A percentile compares a stretch with the other conserved stretches of the same genome.
Conservation (phyloP, 2,797 vertebrate genomes). For the Falco naumanni region DNA sequence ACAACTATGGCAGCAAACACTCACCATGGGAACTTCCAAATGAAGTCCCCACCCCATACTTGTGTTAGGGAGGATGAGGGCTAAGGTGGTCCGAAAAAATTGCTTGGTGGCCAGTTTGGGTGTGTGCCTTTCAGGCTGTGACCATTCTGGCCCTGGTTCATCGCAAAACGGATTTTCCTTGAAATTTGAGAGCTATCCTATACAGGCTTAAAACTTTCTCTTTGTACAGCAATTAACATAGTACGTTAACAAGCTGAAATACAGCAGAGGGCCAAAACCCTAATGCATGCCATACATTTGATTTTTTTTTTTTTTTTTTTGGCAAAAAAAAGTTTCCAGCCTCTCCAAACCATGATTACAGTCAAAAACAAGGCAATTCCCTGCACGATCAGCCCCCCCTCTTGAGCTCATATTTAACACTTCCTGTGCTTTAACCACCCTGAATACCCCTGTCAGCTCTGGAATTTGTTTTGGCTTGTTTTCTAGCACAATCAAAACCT, state of each 20-base stretch:
- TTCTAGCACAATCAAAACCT: constrained; percentile 47
- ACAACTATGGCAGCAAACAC: not conserved
- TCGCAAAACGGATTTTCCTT: not conserved
- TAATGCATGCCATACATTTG: not conserved
- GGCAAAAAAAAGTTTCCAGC: constrained; percentile 27
- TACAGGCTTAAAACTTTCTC: not conserved
- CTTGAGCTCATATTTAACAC: constrained; percentile 33
- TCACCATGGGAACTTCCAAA: not conserved
- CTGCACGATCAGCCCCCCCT: not conserved
- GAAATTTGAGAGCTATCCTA: not conserved
- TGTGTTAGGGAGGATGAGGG: not conserved
- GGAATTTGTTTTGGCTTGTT: constrained; percentile 35
- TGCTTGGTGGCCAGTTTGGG: not conserved
- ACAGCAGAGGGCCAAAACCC: not conserved
- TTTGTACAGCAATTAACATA: not conserved
- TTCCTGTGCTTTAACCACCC: constrained; percentile 33
- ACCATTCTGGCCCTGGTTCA: not conserved
- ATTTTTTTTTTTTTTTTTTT: not conserved
- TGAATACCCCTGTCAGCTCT: not conserved
- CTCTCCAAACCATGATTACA: not conserved
- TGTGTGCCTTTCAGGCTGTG: not conserved
- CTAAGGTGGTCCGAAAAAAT: not conserved
- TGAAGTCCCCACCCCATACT: not conserved
- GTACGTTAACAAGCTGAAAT: not conserved
- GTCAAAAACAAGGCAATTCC: not conserved